Conservation (phyloP, 1,140 invertebrate species). For the Apis laboriosa region DNA sequence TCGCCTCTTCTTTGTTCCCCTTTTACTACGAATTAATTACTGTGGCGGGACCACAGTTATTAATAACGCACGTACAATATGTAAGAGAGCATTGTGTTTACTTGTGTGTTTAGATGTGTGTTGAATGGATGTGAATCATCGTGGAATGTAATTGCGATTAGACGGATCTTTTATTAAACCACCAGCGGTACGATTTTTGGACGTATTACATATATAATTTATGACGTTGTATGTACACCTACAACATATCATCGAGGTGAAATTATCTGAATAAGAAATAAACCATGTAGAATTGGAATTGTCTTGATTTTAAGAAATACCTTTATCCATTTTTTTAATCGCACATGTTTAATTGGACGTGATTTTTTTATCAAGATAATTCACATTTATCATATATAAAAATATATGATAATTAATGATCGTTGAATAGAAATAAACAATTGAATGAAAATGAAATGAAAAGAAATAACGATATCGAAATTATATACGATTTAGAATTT, state of each 20-base stretch:
- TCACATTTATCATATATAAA: not conserved
- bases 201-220: conserved; percentile 22
- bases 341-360: not conserved
- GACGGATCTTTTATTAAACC: conserved; percentile 61
- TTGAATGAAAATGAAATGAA: not conserved
- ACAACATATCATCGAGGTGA: not conserved
- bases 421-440: not conserved
- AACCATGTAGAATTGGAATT: conserved; percentile 25
- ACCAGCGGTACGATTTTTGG: conserved; percentile 77
- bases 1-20: not conserved
- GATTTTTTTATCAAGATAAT: not conserved
- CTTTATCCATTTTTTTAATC: conserved; percentile 28
- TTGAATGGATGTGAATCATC: conserved; percentile 32
- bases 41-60: conserved; percentile 23
- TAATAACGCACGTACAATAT: conserved; percentile 12
- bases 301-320: conserved; percentile 8
- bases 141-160: conserved; percentile 37
- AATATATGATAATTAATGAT: not conserved
- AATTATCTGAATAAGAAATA: conserved; percentile 20
- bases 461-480: no score
- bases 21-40: conserved; percentile 8
- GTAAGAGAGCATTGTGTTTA: conserved; percentile 32
- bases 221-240: conserved; percentile 10
- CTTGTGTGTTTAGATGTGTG: not conserved
- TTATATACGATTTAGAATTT: not conserved